Evolutionary conservation across 2,888 invertebrate species (phyloP), one percentile per base, ranked within the genome.

Genomic region (Yponomeuta cagnagella): DNA sequence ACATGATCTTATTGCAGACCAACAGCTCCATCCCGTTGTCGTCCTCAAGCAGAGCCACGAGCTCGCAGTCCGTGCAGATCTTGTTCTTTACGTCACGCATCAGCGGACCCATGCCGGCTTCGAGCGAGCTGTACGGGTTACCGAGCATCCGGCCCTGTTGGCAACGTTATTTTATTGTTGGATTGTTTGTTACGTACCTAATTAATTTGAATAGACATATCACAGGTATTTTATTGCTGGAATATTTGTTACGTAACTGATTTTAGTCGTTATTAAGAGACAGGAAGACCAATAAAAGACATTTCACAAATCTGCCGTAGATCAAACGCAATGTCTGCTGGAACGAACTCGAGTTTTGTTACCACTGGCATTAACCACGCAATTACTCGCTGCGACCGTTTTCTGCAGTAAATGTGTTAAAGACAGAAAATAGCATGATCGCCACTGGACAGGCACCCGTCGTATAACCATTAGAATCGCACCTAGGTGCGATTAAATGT

Each of bases 61-160:
- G 93, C 84, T 99, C 99, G 87, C 99, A 99, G 89, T 99, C 99
- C 68, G 97, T 97, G 82, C 98, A 98, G 76, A 99, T 99, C 90
- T 99, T 99, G 88, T 99, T 99, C 90, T 99, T 99, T 10, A 99
- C 97, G 85, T 99, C 98, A 63, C 99, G 94, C 99, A 99, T 99
- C 12, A 99, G 90, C 0, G 99, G 99, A 0, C 99, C 99, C 78
- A 99, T 94, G 9, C 98, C 99, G 0, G 97, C 95, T 83, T 99
- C 99, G 48, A 95, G 93, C 52, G 97, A 98, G 72, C 97, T 98
- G 90, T 99, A 99, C 0, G 99, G 99, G 92, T 99, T 99, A 70
- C 99, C 99, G 77, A 98, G 93, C 99, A 99, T 99, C 63, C 99
- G 95, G 9, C 98, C 97, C 94, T 96, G 90, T 0, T 63, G 71